Percentiles rank a stretch among this genome's conserved stretches.
Evolutionary conservation across 1,140 invertebrate species (phyloP).

Genomic region (Drosophila willistoni): DNA sequence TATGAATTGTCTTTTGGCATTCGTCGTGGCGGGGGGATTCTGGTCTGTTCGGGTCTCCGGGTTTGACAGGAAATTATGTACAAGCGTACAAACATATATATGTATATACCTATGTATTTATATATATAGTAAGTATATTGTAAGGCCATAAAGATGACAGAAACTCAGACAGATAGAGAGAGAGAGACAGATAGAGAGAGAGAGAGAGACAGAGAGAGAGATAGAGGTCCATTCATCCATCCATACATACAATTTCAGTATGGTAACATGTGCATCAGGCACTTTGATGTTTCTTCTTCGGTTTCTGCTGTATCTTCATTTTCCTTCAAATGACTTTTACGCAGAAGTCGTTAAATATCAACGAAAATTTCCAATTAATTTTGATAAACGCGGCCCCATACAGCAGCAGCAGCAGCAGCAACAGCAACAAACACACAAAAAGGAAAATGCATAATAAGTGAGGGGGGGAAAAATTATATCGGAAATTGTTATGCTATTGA

Average conservation of each 20-base stretch:
- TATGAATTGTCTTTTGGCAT: slow-evolving; percentile 74
- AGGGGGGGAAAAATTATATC: slow-evolving; percentile 38
- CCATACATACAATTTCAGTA: slow-evolving; percentile 27
- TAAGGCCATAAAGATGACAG: slow-evolving; percentile 73
- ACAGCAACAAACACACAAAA: slow-evolving; percentile 28
- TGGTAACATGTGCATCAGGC: slow-evolving; percentile 62
- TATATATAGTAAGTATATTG: slow-evolving; percentile 46
- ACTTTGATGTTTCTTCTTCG: slow-evolving; percentile 54
- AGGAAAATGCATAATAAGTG: slow-evolving; percentile 33
- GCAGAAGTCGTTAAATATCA: slow-evolving; percentile 81
- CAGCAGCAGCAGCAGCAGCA: slow-evolving; percentile 22
- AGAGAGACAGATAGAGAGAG: slow-evolving; percentile 35
- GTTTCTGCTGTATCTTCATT: slow-evolving; percentile 43
- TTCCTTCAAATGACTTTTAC: slow-evolving; percentile 72
- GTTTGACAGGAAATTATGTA: slow-evolving; percentile 70
- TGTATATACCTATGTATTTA: background rate
- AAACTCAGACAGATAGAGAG: slow-evolving; percentile 38
- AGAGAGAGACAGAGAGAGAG: slow-evolving; percentile 25
- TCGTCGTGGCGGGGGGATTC: slow-evolving; percentile 22
- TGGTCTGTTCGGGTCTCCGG: background rate
- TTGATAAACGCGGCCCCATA: slow-evolving; percentile 71
- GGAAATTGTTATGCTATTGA: slow-evolving; percentile 70
- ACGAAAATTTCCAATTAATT: slow-evolving; percentile 82
- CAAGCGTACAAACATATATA: slow-evolving; percentile 17
- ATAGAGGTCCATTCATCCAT: background rate